phyloP scores from a whole-genome alignment of 2,113 vertebrate species.

The Sturnus vulgaris region DNA sequence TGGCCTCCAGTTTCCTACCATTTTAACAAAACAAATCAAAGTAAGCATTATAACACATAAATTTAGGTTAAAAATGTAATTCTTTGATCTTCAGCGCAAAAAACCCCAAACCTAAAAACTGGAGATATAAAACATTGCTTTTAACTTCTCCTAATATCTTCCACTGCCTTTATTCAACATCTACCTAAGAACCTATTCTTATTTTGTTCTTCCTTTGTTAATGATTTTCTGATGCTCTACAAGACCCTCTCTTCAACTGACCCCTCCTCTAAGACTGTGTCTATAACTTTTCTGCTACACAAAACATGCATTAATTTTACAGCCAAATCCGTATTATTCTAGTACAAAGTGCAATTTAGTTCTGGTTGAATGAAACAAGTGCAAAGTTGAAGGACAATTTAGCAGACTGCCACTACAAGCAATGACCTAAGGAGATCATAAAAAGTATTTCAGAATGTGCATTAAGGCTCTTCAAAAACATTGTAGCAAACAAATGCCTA shows the following conservation, averaged over 20 bases:
- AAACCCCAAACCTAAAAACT: neutral
- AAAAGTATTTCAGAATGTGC: neutral
- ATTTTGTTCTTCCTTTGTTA: neutral
- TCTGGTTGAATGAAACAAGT: neutral
- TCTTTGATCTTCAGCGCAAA: neutral
- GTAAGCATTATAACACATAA: neutral
- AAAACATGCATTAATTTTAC: neutral
- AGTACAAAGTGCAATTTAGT: neutral
- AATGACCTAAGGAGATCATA: rapidly evolving
- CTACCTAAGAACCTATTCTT: neutral
- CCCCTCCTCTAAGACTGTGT: neutral
- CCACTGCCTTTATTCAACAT: neutral
- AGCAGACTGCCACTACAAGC: neutral
- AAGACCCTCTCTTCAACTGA: neutral
- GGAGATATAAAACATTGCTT: neutral
- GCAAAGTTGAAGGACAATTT: neutral
- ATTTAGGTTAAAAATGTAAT: neutral
- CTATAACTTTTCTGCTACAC: neutral
- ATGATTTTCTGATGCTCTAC: neutral
- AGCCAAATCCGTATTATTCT: neutral
- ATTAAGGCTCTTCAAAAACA: neutral
- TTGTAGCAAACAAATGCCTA: neutral
- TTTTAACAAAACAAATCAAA: neutral
- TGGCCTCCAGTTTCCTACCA: neutral
- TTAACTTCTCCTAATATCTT: neutral